Evolutionary conservation across 2,888 invertebrate genomes (phyloP).

Genomic region (Drosophila vallismaia): DNA sequence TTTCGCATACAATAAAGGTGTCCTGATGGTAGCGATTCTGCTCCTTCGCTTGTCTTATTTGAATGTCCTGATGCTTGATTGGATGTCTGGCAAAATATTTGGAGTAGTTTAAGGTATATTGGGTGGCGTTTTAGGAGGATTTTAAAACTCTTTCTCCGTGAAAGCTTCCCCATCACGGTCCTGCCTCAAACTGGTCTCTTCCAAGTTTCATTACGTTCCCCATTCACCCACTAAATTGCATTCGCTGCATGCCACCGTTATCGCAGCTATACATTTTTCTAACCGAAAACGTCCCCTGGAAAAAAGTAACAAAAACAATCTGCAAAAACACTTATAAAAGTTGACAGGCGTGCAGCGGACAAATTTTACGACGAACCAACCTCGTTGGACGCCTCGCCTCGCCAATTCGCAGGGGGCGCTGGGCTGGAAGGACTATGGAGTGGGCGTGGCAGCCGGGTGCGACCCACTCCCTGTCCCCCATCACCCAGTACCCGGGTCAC

Average conservation of each 20-base stretch:
- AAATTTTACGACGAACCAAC: conserved; percentile 65
- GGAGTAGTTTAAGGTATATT: not conserved
- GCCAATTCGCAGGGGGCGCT: conserved; percentile 55
- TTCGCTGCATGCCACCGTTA: conserved; percentile 57
- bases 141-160: not conserved
- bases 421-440: conserved; percentile 24
- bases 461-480: not conserved
- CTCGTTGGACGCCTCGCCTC: conserved; percentile 54
- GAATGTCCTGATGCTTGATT: not conserved
- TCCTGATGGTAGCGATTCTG: not conserved
- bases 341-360: conserved; percentile 77
- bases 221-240: conserved; percentile 61
- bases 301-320: conserved; percentile 64
- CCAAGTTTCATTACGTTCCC: conserved; percentile 11
- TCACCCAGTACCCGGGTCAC: conserved; percentile 25
- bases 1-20: not conserved
- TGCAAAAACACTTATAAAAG: conserved; percentile 73
- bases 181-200: not conserved
- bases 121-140: not conserved
- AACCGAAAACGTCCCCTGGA: conserved; percentile 24
- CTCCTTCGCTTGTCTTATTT: not conserved
- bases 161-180: not conserved
- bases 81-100: not conserved
- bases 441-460: not conserved
- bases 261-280: conserved; percentile 51